phyloP scores from a whole-genome alignment of 1,140 invertebrate genomes.

The Cardiocondyla obscurior region DNA sequence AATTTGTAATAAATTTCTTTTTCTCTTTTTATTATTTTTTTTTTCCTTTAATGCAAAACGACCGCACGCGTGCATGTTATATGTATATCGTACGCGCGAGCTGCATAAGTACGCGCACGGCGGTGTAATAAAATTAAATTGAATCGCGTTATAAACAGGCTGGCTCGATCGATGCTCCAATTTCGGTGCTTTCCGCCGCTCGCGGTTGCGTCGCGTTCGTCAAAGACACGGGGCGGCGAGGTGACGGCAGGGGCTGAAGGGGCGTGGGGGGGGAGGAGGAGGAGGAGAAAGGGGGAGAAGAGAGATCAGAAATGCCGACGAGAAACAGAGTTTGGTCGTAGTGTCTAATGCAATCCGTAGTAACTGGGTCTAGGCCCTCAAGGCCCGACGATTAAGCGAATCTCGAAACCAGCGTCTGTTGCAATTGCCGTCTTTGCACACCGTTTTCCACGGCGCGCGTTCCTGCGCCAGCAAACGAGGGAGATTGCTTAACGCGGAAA shows the following conservation, averaged over 20 bases:
- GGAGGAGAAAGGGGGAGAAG: too few relatives aligned
- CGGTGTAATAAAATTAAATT: neutral
- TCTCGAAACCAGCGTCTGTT: constrained; percentile 79
- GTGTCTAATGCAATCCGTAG: constrained; percentile 68
- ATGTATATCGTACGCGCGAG: too few relatives aligned
- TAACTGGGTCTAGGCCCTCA: constrained; percentile 81
- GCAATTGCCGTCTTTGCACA: constrained; percentile 76
- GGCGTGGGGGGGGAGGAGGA: too few relatives aligned
- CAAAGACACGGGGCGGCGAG: neutral
- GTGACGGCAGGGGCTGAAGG: too few relatives aligned
- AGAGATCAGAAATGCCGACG: neutral
- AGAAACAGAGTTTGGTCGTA: constrained; percentile 41
- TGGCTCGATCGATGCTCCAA: constrained; percentile 26
- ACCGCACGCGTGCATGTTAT: too few relatives aligned
- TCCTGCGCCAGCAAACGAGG: constrained; percentile 53
- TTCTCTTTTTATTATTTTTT: too few relatives aligned
- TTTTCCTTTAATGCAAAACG: too few relatives aligned
- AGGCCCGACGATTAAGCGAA: constrained; percentile 79
- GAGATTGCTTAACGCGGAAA: constrained; percentile 74
- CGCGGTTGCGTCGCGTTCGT: constrained; percentile 2
- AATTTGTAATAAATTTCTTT: neutral
- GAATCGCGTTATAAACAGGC: constrained; percentile 10
- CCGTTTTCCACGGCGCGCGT: constrained; percentile 71
- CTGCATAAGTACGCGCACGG: too few relatives aligned
- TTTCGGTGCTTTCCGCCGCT: constrained; percentile 17